phyloP scores from a whole-genome alignment of 2,888 invertebrate species.

The Trachelus troglodyta region DNA sequence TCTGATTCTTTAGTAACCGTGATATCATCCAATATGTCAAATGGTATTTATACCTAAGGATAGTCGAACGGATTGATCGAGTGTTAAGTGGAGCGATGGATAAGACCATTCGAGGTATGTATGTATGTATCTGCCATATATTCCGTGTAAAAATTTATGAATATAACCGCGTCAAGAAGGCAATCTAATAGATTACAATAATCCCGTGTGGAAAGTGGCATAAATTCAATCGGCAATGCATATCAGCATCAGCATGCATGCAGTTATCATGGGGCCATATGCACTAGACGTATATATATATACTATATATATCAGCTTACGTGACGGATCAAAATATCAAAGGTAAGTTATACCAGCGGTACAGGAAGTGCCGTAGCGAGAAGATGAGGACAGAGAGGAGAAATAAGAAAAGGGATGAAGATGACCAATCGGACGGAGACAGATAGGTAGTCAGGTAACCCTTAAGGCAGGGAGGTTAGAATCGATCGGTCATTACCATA shows the following conservation, averaged over 20 bases:
- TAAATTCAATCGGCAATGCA: not conserved
- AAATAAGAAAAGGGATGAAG: slow-evolving; percentile 2
- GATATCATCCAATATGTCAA: not conserved
- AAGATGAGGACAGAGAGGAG: not conserved
- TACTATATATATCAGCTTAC: slow-evolving; percentile 26
- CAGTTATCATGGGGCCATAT: not conserved
- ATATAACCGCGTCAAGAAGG: not conserved
- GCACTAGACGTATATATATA: not conserved
- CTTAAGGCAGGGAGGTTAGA: slow-evolving; percentile 7
- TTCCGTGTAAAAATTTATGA: not conserved
- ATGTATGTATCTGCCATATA: too few relatives aligned
- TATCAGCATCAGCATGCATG: not conserved
- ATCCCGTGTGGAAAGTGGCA: not conserved
- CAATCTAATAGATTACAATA: not conserved
- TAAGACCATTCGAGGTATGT: not conserved
- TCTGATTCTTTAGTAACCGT: not conserved
- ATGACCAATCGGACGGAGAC: slow-evolving; percentile 34
- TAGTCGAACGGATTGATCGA: not conserved
- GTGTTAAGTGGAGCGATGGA: not conserved
- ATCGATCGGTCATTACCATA: slow-evolving; percentile 57
- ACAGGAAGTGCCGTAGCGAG: not conserved
- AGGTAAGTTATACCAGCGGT: slow-evolving; percentile 15
- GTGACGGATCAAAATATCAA: slow-evolving; percentile 49
- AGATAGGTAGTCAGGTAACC: not conserved
- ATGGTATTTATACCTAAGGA: not conserved